Conservation (phyloP, 1,140 invertebrate genomes). For the Diuraphis noxia region DNA sequence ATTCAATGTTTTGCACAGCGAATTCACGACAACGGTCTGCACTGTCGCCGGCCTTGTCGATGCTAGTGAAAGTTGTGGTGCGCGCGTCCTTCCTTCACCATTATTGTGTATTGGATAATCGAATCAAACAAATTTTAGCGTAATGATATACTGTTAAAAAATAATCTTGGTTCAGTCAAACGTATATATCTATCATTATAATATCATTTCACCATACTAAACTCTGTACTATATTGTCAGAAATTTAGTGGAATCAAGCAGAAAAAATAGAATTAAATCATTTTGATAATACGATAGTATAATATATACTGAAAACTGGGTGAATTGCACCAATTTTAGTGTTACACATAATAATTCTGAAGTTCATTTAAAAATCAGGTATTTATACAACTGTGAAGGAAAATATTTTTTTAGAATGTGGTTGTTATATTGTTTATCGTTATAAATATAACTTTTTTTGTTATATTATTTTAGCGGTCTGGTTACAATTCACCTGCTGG, state of each 20-base stretch:
- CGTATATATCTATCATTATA: neutral
- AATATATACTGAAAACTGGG: no score
- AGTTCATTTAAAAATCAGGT: no score
- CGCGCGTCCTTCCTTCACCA: constrained; percentile 22
- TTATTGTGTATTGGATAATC: constrained; percentile 11
- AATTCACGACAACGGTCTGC: neutral
- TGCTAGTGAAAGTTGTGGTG: constrained; percentile 23
- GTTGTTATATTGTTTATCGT: no score
- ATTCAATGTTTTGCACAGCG: neutral
- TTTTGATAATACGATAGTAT: neutral
- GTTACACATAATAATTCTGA: no score
- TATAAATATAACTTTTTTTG: no score
- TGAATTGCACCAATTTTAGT: no score
- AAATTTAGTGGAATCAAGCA: neutral
- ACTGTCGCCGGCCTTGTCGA: neutral
- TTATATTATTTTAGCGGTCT: no score
- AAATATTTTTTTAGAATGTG: no score
- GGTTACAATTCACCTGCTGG: no score
- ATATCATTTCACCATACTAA: neutral
- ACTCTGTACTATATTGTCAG: neutral
- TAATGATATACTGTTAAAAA: neutral
- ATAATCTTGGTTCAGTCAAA: neutral
- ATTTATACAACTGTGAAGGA: no score
- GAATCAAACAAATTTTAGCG: neutral
- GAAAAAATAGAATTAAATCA: neutral